Conservation (phyloP, 2,113 vertebrate species). For the Penelope pileata region DNA sequence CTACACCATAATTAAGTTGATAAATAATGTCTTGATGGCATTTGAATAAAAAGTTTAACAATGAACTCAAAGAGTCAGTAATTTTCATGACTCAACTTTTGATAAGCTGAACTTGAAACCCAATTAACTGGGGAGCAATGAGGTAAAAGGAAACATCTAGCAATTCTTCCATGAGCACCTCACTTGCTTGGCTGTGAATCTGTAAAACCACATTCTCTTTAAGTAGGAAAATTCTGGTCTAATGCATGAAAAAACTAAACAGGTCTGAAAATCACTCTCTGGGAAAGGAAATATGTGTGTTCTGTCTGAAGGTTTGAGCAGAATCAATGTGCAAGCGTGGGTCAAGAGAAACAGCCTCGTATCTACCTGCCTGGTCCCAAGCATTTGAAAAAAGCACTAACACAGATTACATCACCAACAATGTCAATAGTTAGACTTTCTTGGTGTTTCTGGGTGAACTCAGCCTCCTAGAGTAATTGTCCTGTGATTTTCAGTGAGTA, state of each 20-base stretch:
- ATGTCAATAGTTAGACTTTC: not conserved
- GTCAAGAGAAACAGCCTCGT: not conserved
- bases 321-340: not conserved
- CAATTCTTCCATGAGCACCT: not conserved
- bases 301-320: rapidly evolving
- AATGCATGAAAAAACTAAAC: not conserved
- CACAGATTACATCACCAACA: not conserved
- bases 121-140: not conserved
- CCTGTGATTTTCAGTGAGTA: not conserved
- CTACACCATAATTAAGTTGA: slow-evolving; percentile 48
- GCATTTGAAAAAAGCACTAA: not conserved
- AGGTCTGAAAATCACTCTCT: not conserved
- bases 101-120: not conserved
- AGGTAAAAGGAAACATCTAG: not conserved
- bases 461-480: not conserved
- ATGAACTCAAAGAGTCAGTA: not conserved
- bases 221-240: not conserved
- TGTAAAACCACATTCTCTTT: not conserved
- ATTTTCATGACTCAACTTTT: slow-evolving; percentile 27
- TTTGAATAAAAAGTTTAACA: not conserved
- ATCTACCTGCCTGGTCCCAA: not conserved
- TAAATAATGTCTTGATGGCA: slow-evolving; percentile 18
- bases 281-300: not conserved
- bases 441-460: rapidly evolving
- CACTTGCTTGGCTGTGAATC: not conserved